Conservation (phyloP, 2,888 invertebrate genomes). For the Crepidodera aurea region DNA sequence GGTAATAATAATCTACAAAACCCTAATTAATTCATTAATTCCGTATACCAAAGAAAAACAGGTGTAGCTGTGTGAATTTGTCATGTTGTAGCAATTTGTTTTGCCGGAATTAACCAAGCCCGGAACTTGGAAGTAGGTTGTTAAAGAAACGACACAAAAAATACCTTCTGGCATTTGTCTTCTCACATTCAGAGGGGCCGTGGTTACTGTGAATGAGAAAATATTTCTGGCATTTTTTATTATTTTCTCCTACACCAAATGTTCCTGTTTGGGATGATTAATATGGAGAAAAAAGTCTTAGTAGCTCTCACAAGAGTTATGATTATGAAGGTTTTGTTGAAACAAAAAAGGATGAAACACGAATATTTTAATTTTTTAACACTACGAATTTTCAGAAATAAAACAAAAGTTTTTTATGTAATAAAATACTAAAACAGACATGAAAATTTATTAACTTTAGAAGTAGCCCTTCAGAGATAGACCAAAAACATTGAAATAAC, state of each 20-base stretch:
- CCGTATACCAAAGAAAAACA: not conserved
- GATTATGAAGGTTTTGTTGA: not conserved
- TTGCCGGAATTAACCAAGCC: conserved; percentile 3
- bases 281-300: not conserved
- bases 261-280: not conserved
- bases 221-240: conserved; percentile 10
- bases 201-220: conserved; percentile 6
- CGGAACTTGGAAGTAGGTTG: conserved; percentile 14
- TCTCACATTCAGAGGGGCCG: conserved; percentile 7
- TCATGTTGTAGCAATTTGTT: conserved; percentile 13
- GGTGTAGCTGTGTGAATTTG: conserved; percentile 9
- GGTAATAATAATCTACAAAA: no score
- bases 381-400: no score
- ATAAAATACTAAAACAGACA: no score
- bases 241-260: not conserved
- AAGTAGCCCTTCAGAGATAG: no score
- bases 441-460: no score
- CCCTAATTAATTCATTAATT: not conserved
- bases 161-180: conserved; percentile 6
- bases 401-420: no score
- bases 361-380: no score
- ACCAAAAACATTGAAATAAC: no score
- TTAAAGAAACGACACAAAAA: conserved; percentile 14
- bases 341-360: not conserved
- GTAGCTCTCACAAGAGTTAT: not conserved